Evolutionary conservation across 2,113 vertebrate species (phyloP).

Genomic region (Dinomys branickii): DNA sequence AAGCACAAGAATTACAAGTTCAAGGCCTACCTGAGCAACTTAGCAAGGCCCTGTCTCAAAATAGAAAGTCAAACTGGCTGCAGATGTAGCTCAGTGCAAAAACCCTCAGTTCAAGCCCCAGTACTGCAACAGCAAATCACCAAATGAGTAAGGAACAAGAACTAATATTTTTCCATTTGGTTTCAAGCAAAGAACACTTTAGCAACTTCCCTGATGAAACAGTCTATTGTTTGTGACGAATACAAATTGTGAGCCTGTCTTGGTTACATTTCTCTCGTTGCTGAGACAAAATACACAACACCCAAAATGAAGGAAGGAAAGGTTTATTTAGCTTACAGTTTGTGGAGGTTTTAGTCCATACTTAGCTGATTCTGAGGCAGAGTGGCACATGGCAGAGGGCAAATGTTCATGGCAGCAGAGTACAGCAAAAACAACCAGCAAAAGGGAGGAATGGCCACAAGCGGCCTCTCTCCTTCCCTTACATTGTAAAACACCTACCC

Average conservation of each 20-base stretch:
- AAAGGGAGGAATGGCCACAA: no score
- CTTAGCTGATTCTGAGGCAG: no score
- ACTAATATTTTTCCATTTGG: background rate
- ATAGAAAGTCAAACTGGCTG: background rate
- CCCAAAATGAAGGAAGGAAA: no score
- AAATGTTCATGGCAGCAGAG: no score
- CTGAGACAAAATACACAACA: no score
- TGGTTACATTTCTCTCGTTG: no score
- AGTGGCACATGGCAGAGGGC: no score
- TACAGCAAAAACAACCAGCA: no score
- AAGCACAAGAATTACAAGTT: background rate
- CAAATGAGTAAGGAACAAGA: background rate
- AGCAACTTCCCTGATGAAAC: background rate
- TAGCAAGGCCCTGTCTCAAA: background rate
- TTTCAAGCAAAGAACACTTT: background rate
- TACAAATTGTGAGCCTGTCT: slow-evolving; percentile 26
- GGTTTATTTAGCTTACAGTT: no score
- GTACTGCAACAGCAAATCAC: background rate
- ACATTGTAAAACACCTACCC: no score
- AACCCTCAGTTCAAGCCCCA: background rate
- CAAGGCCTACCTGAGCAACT: background rate
- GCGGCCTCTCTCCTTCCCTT: no score
- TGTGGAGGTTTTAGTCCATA: no score
- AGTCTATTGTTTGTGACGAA: background rate
- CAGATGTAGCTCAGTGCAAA: background rate